Evolutionary conservation across 2,797 vertebrate species (phyloP).

Genomic region (Anolis apletophallus): DNA sequence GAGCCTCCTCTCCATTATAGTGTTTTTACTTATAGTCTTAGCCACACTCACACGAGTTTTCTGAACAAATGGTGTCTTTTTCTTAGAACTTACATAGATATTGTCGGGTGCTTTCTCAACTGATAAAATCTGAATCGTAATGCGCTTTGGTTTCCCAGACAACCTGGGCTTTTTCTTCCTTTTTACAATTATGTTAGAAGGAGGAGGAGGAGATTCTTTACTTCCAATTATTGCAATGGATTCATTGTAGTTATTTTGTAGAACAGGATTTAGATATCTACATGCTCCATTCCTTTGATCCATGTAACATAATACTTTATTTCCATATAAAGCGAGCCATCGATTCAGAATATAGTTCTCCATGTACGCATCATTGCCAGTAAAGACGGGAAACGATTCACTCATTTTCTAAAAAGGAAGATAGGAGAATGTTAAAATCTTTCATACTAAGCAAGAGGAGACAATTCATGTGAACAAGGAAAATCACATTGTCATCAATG

Average conservation of each 20-base stretch:
- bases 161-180: constrained; percentile 34
- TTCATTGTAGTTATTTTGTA: constrained; percentile 58
- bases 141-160: constrained; percentile 16
- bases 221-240: constrained; percentile 36
- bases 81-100: constrained; percentile 10
- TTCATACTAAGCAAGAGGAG: background rate
- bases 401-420: constrained; percentile 61
- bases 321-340: constrained; percentile 33
- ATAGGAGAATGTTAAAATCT: constrained; percentile 31
- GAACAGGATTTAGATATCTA: constrained; percentile 37
- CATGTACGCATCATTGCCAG: constrained; percentile 44
- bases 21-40: background rate
- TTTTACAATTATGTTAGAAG: constrained; percentile 7
- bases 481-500: no score
- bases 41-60: constrained; percentile 11
- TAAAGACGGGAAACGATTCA: constrained; percentile 61
- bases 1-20: constrained; percentile 28
- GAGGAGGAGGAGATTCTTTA: background rate
- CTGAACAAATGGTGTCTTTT: constrained; percentile 12
- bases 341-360: constrained; percentile 51
- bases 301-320: constrained; percentile 25
- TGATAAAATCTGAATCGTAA: constrained; percentile 26
- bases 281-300: constrained; percentile 13
- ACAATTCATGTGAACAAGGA: background rate
- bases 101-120: background rate